Conservation (phyloP, 1,140 invertebrate genomes). For the Drosophila persimilis region DNA sequence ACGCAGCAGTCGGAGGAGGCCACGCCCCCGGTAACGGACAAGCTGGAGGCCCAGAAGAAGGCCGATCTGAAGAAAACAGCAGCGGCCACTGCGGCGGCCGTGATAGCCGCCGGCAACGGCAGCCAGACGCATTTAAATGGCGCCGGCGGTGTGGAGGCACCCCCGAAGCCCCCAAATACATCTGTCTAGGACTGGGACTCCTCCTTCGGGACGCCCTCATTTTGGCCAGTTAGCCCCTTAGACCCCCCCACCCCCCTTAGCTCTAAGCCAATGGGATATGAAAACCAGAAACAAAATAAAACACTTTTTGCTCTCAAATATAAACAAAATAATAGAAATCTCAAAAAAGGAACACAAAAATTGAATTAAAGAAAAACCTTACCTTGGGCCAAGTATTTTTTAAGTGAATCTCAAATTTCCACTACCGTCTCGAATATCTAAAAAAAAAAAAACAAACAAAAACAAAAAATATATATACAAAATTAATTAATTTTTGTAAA, state of each 20-base stretch:
- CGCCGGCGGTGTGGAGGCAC: slow-evolving; percentile 40
- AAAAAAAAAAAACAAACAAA: not conserved
- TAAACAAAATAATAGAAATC: slow-evolving; percentile 26
- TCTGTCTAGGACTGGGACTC: slow-evolving; percentile 68
- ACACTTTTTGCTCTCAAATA: slow-evolving; percentile 32
- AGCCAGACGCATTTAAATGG: slow-evolving; percentile 54
- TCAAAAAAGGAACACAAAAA: slow-evolving; percentile 59
- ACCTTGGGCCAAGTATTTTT: slow-evolving; percentile 62
- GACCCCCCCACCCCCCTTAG: slow-evolving; percentile 23
- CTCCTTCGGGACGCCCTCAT: not conserved
- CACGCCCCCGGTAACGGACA: slow-evolving; percentile 81
- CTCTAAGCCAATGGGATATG: slow-evolving; percentile 50
- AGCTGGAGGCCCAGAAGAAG: slow-evolving; percentile 79
- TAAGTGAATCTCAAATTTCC: slow-evolving; percentile 39
- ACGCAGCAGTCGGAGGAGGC: slow-evolving; percentile 80
- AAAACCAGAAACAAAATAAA: slow-evolving; percentile 16
- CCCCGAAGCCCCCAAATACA: slow-evolving; percentile 76
- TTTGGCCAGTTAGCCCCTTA: slow-evolving; percentile 29
- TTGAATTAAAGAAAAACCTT: slow-evolving; percentile 25
- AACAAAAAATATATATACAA: not conserved
- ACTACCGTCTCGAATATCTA: slow-evolving; percentile 10
- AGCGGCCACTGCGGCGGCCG: slow-evolving; percentile 61
- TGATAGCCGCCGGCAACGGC: slow-evolving; percentile 71
- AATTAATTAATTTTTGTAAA: slow-evolving; percentile 24
- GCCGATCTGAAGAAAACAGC: slow-evolving; percentile 75